Conservation (phyloP, 2,113 vertebrate species). For the Atlantisia rogersi region DNA sequence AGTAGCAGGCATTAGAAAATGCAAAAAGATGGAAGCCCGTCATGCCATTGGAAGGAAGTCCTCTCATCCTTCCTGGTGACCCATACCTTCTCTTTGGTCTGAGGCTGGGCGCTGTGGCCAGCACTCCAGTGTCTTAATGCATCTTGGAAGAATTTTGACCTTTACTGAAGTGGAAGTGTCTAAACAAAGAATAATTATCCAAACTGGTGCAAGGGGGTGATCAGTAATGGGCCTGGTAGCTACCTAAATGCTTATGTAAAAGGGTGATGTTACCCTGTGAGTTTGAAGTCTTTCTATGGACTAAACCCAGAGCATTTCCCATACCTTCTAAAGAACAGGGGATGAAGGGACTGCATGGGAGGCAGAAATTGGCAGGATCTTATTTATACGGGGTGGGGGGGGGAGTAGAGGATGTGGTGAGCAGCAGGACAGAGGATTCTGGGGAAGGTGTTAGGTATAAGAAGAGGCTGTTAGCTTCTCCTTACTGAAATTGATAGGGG, state of each 20-base stretch:
- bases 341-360: not conserved
- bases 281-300: not conserved
- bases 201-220: not conserved
- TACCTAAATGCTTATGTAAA: fast-evolving
- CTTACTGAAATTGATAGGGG: not conserved
- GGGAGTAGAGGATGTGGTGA: not conserved
- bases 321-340: not conserved
- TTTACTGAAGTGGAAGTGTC: not conserved
- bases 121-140: not conserved
- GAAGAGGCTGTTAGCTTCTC: not conserved
- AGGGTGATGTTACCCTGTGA: not conserved
- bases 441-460: not conserved
- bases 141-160: not conserved
- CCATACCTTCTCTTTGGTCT: not conserved
- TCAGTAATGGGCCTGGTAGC: fast-evolving
- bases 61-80: not conserved
- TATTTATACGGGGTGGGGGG: fast-evolving
- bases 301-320: not conserved
- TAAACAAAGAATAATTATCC: not conserved
- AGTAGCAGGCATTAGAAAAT: not conserved
- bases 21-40: not conserved
- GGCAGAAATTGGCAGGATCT: not conserved
- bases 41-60: not conserved
- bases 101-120: not conserved
- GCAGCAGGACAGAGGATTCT: not conserved